Evolutionary conservation across 2,113 vertebrate species (phyloP), one percentile per base, ranked within the genome.

Genomic region (Grallaria varia): DNA sequence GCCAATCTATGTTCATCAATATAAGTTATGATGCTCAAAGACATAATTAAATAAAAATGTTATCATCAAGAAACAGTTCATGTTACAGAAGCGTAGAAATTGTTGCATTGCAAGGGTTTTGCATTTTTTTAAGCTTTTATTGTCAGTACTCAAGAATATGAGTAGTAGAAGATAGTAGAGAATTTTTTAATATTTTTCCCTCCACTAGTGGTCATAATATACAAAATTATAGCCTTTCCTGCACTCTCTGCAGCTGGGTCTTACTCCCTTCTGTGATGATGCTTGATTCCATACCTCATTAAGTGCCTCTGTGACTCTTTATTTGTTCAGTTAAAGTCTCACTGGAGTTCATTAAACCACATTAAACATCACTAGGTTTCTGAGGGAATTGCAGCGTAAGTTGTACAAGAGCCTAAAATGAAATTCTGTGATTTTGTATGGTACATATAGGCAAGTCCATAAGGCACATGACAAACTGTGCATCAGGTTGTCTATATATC

Each of bases 11-110:
- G 91, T 91, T 98, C 92, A 97, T 98, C 97, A 97, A 93, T 89
- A 94, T 82, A 89, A 94, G 63, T 97, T 96, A 94, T 93, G 87
- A 87, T 90, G n/a, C 76, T 79, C 67, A 79, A n/a, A 96, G 89
- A 97, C 64, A 97, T 96, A 97, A 98, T 97, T 97, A 94, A 97
- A 96, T 95, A 97, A 95, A 97, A 97, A 89, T 92, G 49, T 91
- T 97, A 96, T 97, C 87, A 97, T 35, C 66, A 95, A 96, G 87
- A 91, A 94, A 81, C 49, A 84, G 25, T 59, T 73, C 77, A 40
- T 92, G 78, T 91, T 97, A 94, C 47, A 82, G 4, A 93, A 95
- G 52, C 6, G 50, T 55, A 93, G 76, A 96, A 97, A 93, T 85
- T 91, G 30, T 74, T 92, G 47, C 42, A 91, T 92, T 89, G 84